Conservation (phyloP, 2,113 vertebrate genomes). For the Caracal caracal region DNA sequence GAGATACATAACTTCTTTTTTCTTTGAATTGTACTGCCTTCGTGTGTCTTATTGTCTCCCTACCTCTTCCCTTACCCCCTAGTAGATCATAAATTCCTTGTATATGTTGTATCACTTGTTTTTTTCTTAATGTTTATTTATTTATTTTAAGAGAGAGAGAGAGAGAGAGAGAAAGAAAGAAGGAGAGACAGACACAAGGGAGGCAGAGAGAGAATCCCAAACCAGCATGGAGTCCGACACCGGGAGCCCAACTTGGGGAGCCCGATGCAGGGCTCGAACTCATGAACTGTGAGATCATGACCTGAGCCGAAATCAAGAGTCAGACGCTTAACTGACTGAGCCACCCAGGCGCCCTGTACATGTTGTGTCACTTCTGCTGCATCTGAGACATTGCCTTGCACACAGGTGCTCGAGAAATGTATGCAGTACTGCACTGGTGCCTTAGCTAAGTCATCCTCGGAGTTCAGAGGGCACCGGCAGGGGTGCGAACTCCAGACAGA, state of each 20-base stretch:
- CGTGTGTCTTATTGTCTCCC: neutral
- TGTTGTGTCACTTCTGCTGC: neutral
- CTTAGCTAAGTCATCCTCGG: neutral
- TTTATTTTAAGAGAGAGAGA: no score
- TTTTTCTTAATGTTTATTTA: no score
- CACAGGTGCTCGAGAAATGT: constrained; percentile 5
- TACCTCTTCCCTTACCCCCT: neutral
- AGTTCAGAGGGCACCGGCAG: neutral
- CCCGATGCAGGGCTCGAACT: no score
- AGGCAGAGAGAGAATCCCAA: no score
- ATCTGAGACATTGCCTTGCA: neutral
- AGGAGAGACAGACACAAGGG: no score
- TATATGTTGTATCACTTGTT: neutral
- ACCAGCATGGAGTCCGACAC: no score
- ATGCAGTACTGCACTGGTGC: neutral
- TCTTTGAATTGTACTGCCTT: neutral
- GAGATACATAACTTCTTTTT: neutral
- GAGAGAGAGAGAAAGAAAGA: no score
- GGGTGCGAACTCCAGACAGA: neutral
- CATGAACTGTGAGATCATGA: no score
- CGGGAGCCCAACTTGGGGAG: no score
- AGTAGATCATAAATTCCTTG: neutral
- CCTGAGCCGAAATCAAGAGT: no score
- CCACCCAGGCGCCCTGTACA: neutral
- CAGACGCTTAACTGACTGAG: no score